Evolutionary conservation across 2,797 vertebrate genomes (phyloP).

Genomic region (Argentina silus): DNA sequence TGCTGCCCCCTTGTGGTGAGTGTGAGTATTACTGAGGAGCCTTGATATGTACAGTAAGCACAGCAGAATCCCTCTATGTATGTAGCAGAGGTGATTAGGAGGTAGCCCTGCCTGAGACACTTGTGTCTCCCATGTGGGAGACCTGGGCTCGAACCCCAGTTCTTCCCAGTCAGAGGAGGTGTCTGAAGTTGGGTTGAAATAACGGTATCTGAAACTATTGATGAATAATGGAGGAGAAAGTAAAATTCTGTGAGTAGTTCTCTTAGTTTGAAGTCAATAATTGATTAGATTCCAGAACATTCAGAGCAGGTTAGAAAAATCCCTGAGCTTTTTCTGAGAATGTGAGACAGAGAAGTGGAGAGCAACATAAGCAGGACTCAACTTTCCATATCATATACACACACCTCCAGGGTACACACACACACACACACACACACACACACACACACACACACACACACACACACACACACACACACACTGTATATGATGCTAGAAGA

Average conservation of each 20-base stretch:
- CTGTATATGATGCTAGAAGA: too few relatives aligned
- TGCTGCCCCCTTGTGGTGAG: conserved; percentile 66
- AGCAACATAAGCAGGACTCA: too few relatives aligned
- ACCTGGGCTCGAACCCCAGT: background rate
- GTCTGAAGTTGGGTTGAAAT: background rate
- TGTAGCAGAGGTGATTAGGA: too few relatives aligned
- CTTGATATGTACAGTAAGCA: background rate
- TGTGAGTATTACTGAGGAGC: conserved; percentile 15
- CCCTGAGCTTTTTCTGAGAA: too few relatives aligned
- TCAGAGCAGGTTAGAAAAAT: background rate
- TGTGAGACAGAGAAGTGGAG: too few relatives aligned
- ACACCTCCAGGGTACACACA: too few relatives aligned
- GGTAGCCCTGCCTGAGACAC: background rate
- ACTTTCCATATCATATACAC: too few relatives aligned
- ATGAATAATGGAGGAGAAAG: conserved; percentile 22
- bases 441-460: too few relatives aligned
- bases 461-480: too few relatives aligned
- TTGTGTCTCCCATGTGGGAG: background rate
- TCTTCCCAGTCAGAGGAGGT: background rate
- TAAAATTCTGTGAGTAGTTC: too few relatives aligned
- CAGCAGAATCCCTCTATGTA: background rate
- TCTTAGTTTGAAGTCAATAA: background rate
- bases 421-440: too few relatives aligned
- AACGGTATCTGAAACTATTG: conserved; percentile 8
- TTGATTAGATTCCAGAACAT: conserved; percentile 2